These are phyloP conservation scores for Onthophagus sagittarius DNA, from an alignment of 2,888 invertebrate species.

Conservation along the genomic window DNA sequence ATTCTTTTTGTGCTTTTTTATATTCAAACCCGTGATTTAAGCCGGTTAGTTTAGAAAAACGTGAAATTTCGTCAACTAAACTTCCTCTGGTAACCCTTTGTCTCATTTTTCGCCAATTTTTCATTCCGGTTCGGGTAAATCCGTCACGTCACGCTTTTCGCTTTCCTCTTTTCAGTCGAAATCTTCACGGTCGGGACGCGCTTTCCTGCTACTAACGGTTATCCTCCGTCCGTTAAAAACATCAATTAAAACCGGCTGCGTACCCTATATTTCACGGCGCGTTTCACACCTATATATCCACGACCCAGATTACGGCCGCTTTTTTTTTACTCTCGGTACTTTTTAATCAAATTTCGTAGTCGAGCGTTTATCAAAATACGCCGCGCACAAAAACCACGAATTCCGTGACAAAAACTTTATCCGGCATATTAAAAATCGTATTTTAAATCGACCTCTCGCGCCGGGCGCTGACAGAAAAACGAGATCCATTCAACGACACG, in stretches of 20 bases:
- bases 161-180: not conserved
- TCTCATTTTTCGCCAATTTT: not conserved
- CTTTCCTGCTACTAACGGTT: not conserved
- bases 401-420: not conserved
- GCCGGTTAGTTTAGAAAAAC: not conserved
- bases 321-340: not conserved
- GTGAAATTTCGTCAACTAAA: not conserved
- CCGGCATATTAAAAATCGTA: not conserved
- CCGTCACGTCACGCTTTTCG: not conserved
- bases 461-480: not conserved
- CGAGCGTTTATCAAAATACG: not conserved
- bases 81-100: not conserved
- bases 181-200: not conserved
- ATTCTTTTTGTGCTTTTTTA: not conserved
- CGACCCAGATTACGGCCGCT: not conserved
- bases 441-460: not conserved
- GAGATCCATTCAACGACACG: not conserved
- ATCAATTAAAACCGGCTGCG: not conserved
- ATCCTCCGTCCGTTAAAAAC: not conserved
- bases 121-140: not conserved
- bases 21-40: not conserved
- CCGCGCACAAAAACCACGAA: not conserved
- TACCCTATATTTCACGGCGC: not conserved
- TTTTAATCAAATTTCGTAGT: not conserved
- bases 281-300: not conserved